phyloP scores from a whole-genome alignment of 2,797 vertebrate species.

The Cossypha polioptera region DNA sequence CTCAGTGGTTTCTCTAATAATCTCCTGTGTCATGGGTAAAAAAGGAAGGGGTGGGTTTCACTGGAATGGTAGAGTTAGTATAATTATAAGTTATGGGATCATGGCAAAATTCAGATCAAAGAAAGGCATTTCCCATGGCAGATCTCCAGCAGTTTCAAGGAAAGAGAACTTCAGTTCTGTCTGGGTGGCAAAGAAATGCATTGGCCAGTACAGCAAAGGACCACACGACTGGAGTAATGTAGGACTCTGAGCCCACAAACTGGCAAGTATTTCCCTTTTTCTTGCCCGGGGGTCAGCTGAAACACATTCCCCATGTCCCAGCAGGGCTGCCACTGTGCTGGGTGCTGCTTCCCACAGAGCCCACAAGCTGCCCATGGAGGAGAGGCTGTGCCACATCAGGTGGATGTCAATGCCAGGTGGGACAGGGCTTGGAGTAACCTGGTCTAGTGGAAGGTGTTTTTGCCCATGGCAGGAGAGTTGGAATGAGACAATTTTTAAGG shows the following conservation, averaged over 20 bases:
- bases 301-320: rapidly evolving
- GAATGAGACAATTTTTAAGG: background rate
- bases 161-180: background rate
- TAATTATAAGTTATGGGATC: background rate
- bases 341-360: background rate
- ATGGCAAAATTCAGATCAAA: background rate
- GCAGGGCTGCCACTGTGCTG: background rate
- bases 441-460: background rate
- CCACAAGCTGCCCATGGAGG: background rate
- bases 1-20: background rate
- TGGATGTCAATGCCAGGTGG: background rate
- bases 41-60: background rate
- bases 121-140: slow-evolving; percentile 7
- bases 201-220: background rate
- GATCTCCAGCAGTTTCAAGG: background rate
- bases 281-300: background rate
- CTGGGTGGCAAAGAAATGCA: background rate
- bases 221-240: rapidly evolving
- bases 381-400: background rate
- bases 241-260: background rate
- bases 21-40: background rate
- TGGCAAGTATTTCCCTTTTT: background rate
- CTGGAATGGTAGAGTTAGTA: background rate
- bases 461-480: background rate
- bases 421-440: background rate